Evolutionary conservation across 2,888 invertebrate species (phyloP).

Genomic region (Psylliodes chrysocephalus): DNA sequence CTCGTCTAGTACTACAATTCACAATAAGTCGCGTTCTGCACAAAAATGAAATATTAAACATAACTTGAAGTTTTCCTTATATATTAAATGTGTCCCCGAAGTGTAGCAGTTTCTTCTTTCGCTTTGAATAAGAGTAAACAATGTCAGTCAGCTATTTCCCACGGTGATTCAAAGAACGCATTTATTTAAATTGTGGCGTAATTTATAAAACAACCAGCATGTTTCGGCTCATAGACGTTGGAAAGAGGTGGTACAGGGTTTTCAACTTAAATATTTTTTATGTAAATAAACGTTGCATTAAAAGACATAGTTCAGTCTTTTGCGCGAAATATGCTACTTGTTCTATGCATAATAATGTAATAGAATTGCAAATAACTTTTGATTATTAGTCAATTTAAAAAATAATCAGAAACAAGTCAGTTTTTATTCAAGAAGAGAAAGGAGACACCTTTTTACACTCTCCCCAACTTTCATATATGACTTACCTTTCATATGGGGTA

Average conservation of each 20-base stretch:
- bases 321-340: too few relatives aligned
- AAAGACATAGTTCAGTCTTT: too few relatives aligned
- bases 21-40: neutral
- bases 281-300: too few relatives aligned
- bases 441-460: too few relatives aligned
- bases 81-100: neutral
- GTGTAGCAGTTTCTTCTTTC: neutral
- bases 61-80: neutral
- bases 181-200: conserved; percentile 36
- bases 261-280: too few relatives aligned
- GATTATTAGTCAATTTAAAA: too few relatives aligned
- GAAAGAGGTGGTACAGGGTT: neutral
- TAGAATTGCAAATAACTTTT: too few relatives aligned
- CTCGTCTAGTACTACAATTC: neutral
- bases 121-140: neutral
- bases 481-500: too few relatives aligned
- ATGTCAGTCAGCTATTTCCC: conserved; percentile 19
- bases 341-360: too few relatives aligned
- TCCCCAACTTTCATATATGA: too few relatives aligned
- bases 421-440: too few relatives aligned
- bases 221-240: neutral
- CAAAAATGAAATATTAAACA: neutral
- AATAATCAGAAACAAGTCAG: too few relatives aligned
- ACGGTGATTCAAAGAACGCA: conserved; percentile 26
- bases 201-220: conserved; percentile 19